Base-by-base conservation (phyloP, 2,888 invertebrate genomes). In the Spodoptera littoralis region DNA sequence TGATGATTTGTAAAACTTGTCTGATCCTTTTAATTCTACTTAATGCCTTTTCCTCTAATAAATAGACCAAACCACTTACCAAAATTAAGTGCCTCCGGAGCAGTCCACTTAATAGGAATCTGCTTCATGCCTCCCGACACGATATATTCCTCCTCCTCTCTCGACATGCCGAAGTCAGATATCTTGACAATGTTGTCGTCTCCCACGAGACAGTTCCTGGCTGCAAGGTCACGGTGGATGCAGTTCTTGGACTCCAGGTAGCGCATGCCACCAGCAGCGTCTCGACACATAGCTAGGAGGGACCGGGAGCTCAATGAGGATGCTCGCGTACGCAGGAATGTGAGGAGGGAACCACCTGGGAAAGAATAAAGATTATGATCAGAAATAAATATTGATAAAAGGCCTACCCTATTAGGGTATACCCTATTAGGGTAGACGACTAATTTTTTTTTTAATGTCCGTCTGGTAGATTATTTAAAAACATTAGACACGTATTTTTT, bases 81-180 rank as follows among this genome's bases (percentile, higher is more conserved):
- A 88, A 98, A 99, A 92, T 99, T 98, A 11, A 99, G 95, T 3
- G 99, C 99, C 93, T 99, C 99, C 0, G 99, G 99, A 2, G 99
- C 99, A 0, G 99, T 99, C 99, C 99, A 99, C 91, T 99, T 99
- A 68, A 99, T 99, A 0, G 99, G 99, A 81, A 99, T 99, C 95
- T 99, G 99, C 92, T 99, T 99, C 98, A 99, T 98, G 43, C 99
- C 99, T 80, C 99, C 99, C 3, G 99, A 98, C 47, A 99, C 99
- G 68, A 98, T 98, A 83, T 99, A 99, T 88, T 99, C 99, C 88
- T 99, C 98, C 87, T 99, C 99, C 89, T 99, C 99, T 36, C 99
- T 94, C 0, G 99, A 99, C 99, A 99, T 99, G 74, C 99, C 99
- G 94, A 99, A 99, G 93, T 99, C 99, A 0, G 99, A 99, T 84